Conservation (phyloP, 2,113 vertebrate genomes). For the Myocastor coypus region DNA sequence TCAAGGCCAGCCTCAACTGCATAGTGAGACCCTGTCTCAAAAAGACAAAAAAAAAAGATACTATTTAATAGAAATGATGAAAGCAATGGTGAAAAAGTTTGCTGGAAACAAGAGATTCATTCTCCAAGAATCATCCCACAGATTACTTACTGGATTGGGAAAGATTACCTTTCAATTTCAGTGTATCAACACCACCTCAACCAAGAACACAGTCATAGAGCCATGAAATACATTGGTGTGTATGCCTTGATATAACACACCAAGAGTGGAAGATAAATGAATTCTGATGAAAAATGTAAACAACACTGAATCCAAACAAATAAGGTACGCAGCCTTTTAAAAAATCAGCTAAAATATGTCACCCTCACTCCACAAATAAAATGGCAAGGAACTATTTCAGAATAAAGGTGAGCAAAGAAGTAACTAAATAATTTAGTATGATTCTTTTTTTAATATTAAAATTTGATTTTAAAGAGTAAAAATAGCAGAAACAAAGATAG, state of each 20-base stretch:
- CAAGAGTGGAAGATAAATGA: neutral
- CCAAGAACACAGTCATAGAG: neutral
- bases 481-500: too few relatives aligned
- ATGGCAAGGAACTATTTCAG: neutral
- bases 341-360: neutral
- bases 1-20: too few relatives aligned
- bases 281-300: conserved; percentile 9
- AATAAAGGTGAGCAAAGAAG: neutral
- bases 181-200: neutral
- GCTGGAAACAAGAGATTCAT: neutral
- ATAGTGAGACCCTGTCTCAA: too few relatives aligned
- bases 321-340: neutral
- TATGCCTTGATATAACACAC: neutral
- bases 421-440: neutral
- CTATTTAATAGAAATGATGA: neutral
- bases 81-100: neutral
- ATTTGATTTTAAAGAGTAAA: too few relatives aligned
- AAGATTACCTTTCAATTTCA: neutral
- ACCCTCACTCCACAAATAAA: neutral
- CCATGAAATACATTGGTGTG: neutral
- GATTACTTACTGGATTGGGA: neutral
- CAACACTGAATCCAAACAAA: neutral
- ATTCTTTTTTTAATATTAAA: too few relatives aligned
- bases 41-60: too few relatives aligned
- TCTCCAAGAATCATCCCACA: neutral